A percentile compares a stretch with the other conserved stretches of the same genome.
These are phyloP conservation scores for Valencia hispanica DNA, from an alignment of 2,797 vertebrate genomes.

Conservation along the genomic window DNA sequence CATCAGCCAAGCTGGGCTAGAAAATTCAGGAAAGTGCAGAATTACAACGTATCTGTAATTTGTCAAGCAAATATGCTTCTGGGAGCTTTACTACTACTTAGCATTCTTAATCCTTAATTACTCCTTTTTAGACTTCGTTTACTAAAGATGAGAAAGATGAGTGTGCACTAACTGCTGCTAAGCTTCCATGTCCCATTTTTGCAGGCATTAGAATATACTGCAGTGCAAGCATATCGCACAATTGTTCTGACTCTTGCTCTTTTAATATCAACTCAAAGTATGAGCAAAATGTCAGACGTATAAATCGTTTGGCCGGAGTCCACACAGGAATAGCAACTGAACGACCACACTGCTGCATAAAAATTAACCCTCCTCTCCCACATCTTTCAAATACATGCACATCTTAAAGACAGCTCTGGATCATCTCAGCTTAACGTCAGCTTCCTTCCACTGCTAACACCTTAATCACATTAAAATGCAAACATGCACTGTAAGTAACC, in stretches of 20 bases:
- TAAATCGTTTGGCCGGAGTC: not conserved
- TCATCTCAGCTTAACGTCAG: slow-evolving; percentile 23
- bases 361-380: slow-evolving; percentile 6
- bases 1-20: not conserved
- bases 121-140: not conserved
- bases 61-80: not conserved
- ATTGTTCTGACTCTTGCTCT: slow-evolving; percentile 7
- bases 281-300: slow-evolving; percentile 3
- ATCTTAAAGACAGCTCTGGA: slow-evolving; percentile 17
- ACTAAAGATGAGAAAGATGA: not conserved
- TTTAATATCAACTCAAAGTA: slow-evolving; percentile 10
- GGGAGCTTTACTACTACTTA: not conserved
- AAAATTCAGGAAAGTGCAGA: not conserved
- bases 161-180: not conserved
- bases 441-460: slow-evolving; percentile 25
- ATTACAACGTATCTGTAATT: not conserved
- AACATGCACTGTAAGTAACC: slow-evolving; percentile 28
- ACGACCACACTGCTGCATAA: slow-evolving; percentile 1
- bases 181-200: not conserved
- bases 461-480: slow-evolving; percentile 48
- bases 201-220: not conserved
- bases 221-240: not conserved
- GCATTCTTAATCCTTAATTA: not conserved
- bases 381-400: slow-evolving; percentile 27
- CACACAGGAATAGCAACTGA: not conserved